Conservation (phyloP, 2,797 vertebrate genomes). For the Eulemur coronatus region DNA sequence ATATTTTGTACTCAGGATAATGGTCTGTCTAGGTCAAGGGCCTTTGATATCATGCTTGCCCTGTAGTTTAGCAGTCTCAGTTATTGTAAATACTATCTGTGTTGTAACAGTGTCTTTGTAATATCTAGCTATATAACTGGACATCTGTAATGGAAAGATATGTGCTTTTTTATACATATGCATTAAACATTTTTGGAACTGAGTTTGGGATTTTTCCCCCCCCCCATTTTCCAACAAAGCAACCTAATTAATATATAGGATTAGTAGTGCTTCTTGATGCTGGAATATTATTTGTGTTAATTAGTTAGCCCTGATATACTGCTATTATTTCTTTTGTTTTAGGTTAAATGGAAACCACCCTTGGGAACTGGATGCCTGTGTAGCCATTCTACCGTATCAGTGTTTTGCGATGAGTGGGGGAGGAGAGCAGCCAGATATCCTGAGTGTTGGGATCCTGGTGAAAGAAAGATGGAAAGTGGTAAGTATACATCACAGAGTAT, state of each 20-base stretch:
- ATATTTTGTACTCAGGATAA: not conserved
- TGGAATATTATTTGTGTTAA: conserved; percentile 29
- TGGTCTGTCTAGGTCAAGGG: not conserved
- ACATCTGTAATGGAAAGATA: conserved; percentile 36
- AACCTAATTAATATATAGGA: conserved; percentile 33
- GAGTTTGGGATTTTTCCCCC: not conserved
- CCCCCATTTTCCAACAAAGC: not conserved
- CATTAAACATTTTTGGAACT: conserved; percentile 4
- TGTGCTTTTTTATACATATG: not conserved
- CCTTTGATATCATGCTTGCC: not conserved
- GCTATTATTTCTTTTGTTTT: conserved; percentile 76
- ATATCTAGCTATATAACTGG: not conserved
- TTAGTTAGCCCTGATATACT: conserved; percentile 50
- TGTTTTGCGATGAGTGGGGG: conserved; percentile 94
- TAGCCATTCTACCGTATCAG: conserved; percentile 82
- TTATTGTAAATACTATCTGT: conserved; percentile 4
- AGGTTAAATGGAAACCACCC: conserved; percentile 87
- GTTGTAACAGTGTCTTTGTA: not conserved
- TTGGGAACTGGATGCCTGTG: conserved; percentile 82
- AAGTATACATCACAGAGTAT: conserved; percentile 79
- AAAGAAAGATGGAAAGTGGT: conserved; percentile 99
- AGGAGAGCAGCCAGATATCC: conserved; percentile 96
- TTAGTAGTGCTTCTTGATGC: conserved; percentile 18
- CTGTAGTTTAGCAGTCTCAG: not conserved
- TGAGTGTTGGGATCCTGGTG: conserved; percentile 94